Conservation (phyloP, 2,888 invertebrate species). For the Koerneria pararmatus region DNA sequence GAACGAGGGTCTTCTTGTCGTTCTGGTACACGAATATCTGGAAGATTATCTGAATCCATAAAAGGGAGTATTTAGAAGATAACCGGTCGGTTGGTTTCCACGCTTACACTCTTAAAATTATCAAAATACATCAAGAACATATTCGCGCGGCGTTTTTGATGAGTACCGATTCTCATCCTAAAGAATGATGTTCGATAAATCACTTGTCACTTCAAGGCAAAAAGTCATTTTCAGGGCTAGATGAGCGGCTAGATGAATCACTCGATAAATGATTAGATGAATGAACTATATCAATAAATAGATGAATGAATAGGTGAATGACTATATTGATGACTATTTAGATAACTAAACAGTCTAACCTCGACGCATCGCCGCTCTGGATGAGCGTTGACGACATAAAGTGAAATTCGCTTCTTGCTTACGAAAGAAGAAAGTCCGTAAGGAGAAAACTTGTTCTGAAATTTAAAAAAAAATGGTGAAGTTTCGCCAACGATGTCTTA, state of each 20-base stretch:
- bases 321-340: not conserved
- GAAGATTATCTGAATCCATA: constrained; percentile 22
- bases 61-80: no score
- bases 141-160: not conserved
- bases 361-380: constrained; percentile 31
- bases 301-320: not conserved
- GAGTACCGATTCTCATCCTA: no score
- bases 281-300: not conserved
- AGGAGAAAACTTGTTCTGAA: constrained; percentile 40
- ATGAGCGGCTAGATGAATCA: no score
- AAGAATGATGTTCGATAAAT: no score
- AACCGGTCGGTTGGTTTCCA: no score
- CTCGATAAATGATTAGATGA: not conserved
- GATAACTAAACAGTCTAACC: constrained; percentile 3
- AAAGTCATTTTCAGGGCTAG: no score
- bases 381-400: constrained; percentile 45
- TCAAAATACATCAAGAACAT: no score
- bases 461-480: no score
- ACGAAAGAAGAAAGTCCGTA: constrained; percentile 35
- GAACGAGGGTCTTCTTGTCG: constrained; percentile 32
- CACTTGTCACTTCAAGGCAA: no score
- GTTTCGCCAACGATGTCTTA: no score
- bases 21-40: constrained; percentile 41
- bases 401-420: constrained; percentile 37
- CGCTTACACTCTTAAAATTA: no score